phyloP scores from a whole-genome alignment of 1,140 invertebrate species.

The Grapholita molesta region DNA sequence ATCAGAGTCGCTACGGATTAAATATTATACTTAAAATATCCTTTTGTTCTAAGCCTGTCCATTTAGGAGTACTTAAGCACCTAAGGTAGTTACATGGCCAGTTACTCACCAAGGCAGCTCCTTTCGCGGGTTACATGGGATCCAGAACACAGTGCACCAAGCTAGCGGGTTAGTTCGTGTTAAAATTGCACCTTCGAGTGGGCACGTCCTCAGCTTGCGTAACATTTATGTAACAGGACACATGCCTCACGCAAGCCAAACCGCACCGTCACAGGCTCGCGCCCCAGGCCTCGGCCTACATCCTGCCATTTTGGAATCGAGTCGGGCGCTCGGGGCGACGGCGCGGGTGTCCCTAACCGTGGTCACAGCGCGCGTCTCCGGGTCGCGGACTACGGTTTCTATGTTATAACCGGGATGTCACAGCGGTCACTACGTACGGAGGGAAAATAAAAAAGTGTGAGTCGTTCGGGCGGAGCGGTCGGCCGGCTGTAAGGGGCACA shows the following conservation, averaged over 20 bases:
- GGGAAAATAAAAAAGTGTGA: constrained; percentile 72
- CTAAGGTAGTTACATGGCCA: background rate
- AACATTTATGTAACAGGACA: constrained; percentile 73
- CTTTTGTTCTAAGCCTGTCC: background rate
- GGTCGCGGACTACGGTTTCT: constrained; percentile 33
- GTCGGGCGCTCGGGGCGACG: constrained; percentile 25
- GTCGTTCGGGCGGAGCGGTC: constrained; percentile 61
- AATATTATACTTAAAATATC: constrained; percentile 33
- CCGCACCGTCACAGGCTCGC: constrained; percentile 50
- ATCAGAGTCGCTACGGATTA: constrained; percentile 23
- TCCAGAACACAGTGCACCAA: constrained; percentile 48
- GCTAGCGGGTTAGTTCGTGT: constrained; percentile 30
- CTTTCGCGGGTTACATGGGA: constrained; percentile 58
- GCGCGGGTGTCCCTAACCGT: constrained; percentile 22
- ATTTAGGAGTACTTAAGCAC: background rate
- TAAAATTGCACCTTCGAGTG: constrained; percentile 49
- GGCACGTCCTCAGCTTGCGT: constrained; percentile 62
- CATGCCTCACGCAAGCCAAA: constrained; percentile 48
- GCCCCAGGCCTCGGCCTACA: constrained; percentile 35
- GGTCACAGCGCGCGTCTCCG: constrained; percentile 22
- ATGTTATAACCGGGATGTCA: constrained; percentile 45
- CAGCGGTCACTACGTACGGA: constrained; percentile 50
- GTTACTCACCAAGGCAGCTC: constrained; percentile 55
- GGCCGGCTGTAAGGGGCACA: constrained; percentile 68
- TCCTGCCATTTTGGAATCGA: constrained; percentile 66